Percentiles rank a stretch among this genome's conserved stretches.
phyloP scores from a whole-genome alignment of 1,140 invertebrate genomes.

The Acromyrmex echinatior region DNA sequence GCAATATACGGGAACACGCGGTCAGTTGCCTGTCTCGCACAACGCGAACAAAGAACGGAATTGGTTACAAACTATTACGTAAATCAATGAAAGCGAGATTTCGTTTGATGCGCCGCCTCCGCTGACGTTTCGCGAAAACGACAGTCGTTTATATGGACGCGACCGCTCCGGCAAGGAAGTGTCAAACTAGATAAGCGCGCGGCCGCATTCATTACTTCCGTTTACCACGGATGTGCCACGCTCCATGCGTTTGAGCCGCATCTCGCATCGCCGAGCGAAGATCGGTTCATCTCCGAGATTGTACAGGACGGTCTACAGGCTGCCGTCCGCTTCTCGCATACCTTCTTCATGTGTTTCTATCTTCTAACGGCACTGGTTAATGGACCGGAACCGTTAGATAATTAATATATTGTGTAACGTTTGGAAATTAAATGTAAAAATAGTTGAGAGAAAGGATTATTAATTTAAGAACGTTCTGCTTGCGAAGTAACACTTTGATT shows the following conservation, averaged over 20 bases:
- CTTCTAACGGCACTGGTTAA: neutral
- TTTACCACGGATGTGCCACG: conserved; percentile 65
- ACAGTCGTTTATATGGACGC: conserved; percentile 41
- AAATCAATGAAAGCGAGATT: conserved; percentile 52
- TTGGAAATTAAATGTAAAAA: conserved; percentile 9
- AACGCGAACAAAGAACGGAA: conserved; percentile 17
- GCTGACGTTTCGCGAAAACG: conserved; percentile 14
- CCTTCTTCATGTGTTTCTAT: neutral
- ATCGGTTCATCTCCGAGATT: conserved; percentile 49
- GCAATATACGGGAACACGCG: conserved; percentile 20
- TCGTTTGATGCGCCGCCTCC: neutral
- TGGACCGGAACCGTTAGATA: neutral
- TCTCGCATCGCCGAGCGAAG: conserved; percentile 43
- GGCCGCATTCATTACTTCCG: conserved; percentile 71
- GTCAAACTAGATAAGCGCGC: conserved; percentile 77
- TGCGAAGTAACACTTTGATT: neutral
- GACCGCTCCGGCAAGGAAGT: conserved; percentile 75
- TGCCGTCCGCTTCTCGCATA: neutral
- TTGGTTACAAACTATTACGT: conserved; percentile 45
- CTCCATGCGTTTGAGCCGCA: conserved; percentile 50
- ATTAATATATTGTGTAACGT: neutral
- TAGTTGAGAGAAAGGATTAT: neutral
- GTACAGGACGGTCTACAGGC: conserved; percentile 4
- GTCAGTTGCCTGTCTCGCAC: no score
- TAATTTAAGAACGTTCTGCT: neutral